Evolutionary conservation across 35 echinoderm and acorn worm species (phyloP), one percentile per base, ranked within the genome.

Genomic region (Heliocidaris tuberculata): DNA sequence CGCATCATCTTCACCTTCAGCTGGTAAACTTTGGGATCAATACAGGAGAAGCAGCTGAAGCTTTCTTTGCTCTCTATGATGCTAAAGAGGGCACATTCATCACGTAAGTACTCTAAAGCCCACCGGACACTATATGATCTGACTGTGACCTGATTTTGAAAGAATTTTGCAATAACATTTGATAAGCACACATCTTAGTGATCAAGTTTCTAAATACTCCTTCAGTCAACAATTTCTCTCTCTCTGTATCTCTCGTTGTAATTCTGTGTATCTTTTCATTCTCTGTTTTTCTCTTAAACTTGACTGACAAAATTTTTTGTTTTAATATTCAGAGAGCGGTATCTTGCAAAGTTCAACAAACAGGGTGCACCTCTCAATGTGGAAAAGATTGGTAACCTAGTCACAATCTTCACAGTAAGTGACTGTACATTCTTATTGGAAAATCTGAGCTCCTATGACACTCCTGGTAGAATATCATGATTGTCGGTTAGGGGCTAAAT

Each of bases 391-490:
- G 97, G 96, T 88, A 98, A 98, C 85, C 85, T 95, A 31, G 95
- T 93, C 94, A 95, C 97, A 9, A 96, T 98, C 48, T 98, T 98
- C 90, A 96, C 95, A 17, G 97, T 98, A 91, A 98, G 97, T 98
- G 21, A 78, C 27, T 27, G 21, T n/a, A 27, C 19, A 78, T n/a
- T 78, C 35, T 78, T 78, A 78, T 19, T 78, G n/a, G 65, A 78
- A n/a, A 78, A 78, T 78, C 52, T 15, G 12, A 52, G 50, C 8
- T 52, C 50, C 50, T 52, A 52, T 52, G 50, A 52, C 50, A 52
- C 50, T 52, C n/a, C n/a, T 6, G 52, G 15, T 56, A 56, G 52
- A 10, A 56, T 13, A 56, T 56, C 52, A 56, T 56, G 52, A 56
- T 56, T 56, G 52, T 10, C 15, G 52, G 52, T 56, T 56, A 42